Conservation (phyloP, 2,113 vertebrate genomes). For the Phalacrocorax aristotelis region DNA sequence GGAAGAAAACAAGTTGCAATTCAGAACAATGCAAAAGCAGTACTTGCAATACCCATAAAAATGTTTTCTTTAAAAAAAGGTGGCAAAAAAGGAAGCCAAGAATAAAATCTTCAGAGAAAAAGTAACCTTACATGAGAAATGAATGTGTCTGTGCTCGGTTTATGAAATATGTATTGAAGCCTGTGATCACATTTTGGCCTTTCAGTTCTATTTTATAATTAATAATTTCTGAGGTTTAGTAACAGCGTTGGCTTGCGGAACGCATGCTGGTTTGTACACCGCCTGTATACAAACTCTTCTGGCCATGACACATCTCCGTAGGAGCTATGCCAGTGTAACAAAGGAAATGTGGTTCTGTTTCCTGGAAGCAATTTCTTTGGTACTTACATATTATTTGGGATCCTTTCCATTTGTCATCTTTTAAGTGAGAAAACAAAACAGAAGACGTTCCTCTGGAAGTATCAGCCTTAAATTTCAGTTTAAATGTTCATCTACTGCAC, state of each 20-base stretch:
- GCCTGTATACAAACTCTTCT: not conserved
- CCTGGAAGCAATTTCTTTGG: not conserved
- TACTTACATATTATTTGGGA: not conserved
- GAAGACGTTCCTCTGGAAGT: not conserved
- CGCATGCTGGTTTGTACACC: not conserved
- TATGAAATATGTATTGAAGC: constrained; percentile 24
- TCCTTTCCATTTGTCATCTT: constrained; percentile 2
- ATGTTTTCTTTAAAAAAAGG: not conserved
- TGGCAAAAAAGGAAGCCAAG: not conserved
- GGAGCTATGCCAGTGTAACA: not conserved
- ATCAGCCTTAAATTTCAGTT: not conserved
- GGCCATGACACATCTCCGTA: not conserved
- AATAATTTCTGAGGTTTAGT: constrained; percentile 28
- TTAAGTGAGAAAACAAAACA: not conserved
- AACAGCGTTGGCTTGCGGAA: not conserved
- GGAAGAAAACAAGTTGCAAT: not conserved
- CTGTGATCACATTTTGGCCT: not conserved
- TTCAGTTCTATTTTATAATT: constrained; percentile 40
- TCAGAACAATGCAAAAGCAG: not conserved
- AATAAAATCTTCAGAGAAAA: not conserved
- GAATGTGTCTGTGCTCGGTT: not conserved
- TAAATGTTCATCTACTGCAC: not conserved
- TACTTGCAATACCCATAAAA: not conserved
- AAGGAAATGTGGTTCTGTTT: not conserved
- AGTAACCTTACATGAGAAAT: not conserved